phyloP scores from a whole-genome alignment of 2,797 vertebrate species.

The Tolypeutes matacus region DNA sequence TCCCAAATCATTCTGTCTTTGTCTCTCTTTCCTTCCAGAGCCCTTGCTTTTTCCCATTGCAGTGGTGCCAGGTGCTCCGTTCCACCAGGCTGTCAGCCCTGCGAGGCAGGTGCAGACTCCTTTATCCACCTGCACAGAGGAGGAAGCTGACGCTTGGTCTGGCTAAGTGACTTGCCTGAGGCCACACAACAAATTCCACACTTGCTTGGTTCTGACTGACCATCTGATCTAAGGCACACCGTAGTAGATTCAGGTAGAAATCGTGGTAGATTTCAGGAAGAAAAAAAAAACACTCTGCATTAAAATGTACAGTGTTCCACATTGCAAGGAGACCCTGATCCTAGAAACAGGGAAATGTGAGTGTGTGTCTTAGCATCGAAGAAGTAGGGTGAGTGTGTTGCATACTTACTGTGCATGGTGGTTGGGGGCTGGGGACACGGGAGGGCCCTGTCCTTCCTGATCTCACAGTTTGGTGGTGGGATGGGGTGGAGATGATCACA shows the following conservation, averaged over 20 bases:
- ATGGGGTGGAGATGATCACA: too few relatives aligned
- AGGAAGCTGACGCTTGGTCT: neutral
- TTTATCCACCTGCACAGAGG: rapidly evolving
- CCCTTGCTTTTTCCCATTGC: too few relatives aligned
- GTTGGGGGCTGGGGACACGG: neutral
- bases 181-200: rapidly evolving
- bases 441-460: neutral
- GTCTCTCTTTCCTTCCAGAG: too few relatives aligned
- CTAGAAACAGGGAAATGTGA: neutral
- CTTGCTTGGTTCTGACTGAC: neutral
- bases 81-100: too few relatives aligned
- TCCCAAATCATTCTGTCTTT: neutral
- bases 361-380: neutral
- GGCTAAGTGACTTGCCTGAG: neutral
- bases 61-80: too few relatives aligned
- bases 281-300: rapidly evolving
- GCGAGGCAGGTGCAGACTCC: rapidly evolving
- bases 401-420: too few relatives aligned
- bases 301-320: neutral
- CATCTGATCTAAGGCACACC: neutral
- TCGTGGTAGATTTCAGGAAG: neutral
- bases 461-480: neutral
- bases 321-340: neutral
- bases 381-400: neutral
- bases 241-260: too few relatives aligned